These are phyloP conservation scores for Lepus europaeus DNA, from an alignment of 2,113 vertebrate species.

Conservation along the genomic window DNA sequence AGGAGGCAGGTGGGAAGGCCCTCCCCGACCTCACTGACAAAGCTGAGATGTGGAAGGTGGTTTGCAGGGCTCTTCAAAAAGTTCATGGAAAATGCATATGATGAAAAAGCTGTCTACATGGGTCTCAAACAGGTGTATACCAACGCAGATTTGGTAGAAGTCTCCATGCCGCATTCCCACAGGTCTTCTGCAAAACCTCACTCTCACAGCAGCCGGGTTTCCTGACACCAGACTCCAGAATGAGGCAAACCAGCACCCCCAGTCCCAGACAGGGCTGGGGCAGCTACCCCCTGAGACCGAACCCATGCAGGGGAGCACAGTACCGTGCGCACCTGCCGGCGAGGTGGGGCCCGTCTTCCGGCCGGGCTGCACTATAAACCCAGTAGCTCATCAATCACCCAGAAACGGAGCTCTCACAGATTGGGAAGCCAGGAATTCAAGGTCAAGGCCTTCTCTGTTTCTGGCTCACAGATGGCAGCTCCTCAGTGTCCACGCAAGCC, in stretches of 20 bases:
- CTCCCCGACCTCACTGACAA: not conserved
- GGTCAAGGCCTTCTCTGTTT: not conserved
- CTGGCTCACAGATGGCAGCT: not conserved
- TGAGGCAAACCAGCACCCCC: not conserved
- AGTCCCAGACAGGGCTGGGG: no score
- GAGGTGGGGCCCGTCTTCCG: rapidly evolving
- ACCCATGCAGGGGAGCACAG: not conserved
- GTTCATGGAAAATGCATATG: no score
- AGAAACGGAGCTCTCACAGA: not conserved
- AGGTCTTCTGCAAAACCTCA: no score
- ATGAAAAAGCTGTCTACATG: no score
- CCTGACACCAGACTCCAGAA: not conserved
- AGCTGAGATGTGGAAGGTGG: not conserved
- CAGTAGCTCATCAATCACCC: not conserved
- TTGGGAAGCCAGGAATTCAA: not conserved
- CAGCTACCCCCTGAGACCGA: rapidly evolving
- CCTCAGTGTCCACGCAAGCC: not conserved
- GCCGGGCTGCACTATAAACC: no score
- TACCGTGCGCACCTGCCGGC: not conserved
- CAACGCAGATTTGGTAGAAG: no score
- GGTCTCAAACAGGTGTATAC: no score
- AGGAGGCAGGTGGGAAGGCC: not conserved
- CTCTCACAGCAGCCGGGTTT: not conserved
- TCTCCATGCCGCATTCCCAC: no score
- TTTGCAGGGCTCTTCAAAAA: not conserved